Conservation (phyloP, 2,113 vertebrate genomes). For the Rhombomys opimus region DNA sequence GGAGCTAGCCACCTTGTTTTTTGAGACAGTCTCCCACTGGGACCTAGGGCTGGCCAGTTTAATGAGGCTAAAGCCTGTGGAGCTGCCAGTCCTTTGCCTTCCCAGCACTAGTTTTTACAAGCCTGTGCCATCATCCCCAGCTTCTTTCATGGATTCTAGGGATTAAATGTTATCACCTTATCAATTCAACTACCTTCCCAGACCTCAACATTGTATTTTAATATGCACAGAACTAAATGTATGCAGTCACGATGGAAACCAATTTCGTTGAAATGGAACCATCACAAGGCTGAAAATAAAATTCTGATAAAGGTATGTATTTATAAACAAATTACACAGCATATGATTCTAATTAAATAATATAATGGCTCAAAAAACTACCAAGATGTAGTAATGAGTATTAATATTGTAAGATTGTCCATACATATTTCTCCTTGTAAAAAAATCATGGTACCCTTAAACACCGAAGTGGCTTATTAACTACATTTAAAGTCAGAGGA, state of each 20-base stretch:
- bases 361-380: neutral
- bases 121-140: neutral
- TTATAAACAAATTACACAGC: conserved; percentile 28
- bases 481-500: conserved; percentile 21
- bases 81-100: neutral
- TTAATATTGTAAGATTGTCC: neutral
- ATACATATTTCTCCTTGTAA: conserved; percentile 1
- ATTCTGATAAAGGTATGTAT: neutral
- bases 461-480: neutral
- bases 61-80: too few species aligned
- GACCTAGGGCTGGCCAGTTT: neutral
- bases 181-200: neutral
- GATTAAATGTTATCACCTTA: neutral
- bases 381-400: neutral
- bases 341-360: neutral
- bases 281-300: conserved; percentile 44
- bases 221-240: conserved; percentile 16
- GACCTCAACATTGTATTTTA: neutral
- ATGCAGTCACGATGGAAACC: neutral
- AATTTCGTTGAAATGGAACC: neutral
- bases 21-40: neutral
- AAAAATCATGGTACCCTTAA: neutral
- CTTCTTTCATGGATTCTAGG: neutral
- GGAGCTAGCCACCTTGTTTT: neutral
- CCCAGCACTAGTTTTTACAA: neutral